Evolutionary conservation across 2,113 vertebrate species (phyloP).

Genomic region (Pitta sordida): DNA sequence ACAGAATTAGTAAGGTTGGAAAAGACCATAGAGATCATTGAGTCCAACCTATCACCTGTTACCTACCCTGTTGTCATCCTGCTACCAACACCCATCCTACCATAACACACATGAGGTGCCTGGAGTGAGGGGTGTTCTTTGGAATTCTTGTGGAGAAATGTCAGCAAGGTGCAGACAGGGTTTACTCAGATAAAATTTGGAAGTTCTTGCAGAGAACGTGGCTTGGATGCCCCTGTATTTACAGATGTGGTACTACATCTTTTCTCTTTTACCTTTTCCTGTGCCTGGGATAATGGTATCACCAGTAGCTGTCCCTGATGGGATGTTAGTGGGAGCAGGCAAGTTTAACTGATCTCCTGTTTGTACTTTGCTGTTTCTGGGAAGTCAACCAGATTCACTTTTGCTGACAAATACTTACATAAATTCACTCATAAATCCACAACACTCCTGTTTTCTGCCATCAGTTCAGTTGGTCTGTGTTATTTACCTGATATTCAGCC

Average conservation of each 20-base stretch:
- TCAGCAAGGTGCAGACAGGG: neutral
- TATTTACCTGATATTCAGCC: slow-evolving; percentile 1
- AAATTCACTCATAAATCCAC: neutral
- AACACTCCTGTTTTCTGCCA: neutral
- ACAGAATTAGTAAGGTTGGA: too few species aligned
- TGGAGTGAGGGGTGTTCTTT: neutral
- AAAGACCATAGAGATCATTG: too few species aligned
- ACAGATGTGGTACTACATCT: accelerated
- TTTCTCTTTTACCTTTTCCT: neutral
- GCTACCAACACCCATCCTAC: too few species aligned
- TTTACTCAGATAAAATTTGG: neutral
- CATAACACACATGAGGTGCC: too few species aligned
- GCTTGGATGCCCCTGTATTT: neutral
- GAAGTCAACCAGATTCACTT: neutral
- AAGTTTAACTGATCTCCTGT: neutral
- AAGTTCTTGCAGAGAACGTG: neutral
- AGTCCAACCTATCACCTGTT: too few species aligned
- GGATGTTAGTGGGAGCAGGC: neutral
- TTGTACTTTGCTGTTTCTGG: neutral
- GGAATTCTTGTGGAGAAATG: neutral
- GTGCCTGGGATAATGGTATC: neutral
- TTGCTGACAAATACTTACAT: neutral
- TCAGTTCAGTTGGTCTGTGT: neutral
- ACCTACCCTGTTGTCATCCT: too few species aligned
- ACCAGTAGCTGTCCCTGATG: neutral